phyloP scores from a whole-genome alignment of 2,797 vertebrate species.

The Pagetopsis macropterus region DNA sequence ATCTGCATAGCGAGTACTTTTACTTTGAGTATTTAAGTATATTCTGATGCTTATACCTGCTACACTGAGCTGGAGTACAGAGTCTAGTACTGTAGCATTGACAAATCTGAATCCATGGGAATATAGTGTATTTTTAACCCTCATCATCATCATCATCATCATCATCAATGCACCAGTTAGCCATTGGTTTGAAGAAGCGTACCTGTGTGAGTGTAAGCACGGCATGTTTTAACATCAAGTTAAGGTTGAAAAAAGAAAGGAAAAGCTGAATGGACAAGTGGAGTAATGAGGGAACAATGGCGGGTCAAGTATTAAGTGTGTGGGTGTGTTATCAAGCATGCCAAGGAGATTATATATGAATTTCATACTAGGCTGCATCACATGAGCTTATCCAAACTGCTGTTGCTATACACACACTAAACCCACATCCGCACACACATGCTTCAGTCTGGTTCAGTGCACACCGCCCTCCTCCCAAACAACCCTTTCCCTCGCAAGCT shows the following conservation, averaged over 20 bases:
- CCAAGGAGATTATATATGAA: slow-evolving; percentile 58
- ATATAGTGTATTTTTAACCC: background rate
- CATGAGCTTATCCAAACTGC: slow-evolving; percentile 54
- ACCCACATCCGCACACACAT: slow-evolving; percentile 30
- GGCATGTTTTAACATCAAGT: background rate
- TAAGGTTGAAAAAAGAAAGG: background rate
- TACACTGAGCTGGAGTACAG: slow-evolving; percentile 1
- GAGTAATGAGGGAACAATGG: slow-evolving; percentile 34
- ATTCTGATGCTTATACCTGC: too few species aligned
- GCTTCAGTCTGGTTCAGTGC: slow-evolving; percentile 46
- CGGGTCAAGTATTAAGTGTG: slow-evolving; percentile 32
- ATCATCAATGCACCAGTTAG: background rate
- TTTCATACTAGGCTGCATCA: slow-evolving; percentile 63
- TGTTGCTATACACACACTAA: slow-evolving; percentile 41
- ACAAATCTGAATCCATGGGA: background rate
- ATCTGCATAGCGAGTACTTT: too few species aligned
- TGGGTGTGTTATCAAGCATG: slow-evolving; percentile 45
- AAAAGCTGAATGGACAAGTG: slow-evolving; percentile 16
- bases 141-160: background rate
- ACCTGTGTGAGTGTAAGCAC: background rate
- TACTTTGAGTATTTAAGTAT: too few species aligned
- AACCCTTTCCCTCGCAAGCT: slow-evolving; percentile 22
- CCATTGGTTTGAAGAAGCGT: too few species aligned
- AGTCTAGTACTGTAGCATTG: background rate
- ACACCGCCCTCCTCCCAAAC: slow-evolving; percentile 9